Conservation (phyloP, 92 coral and sea anemone species). For the Palythoa grandiflora region DNA sequence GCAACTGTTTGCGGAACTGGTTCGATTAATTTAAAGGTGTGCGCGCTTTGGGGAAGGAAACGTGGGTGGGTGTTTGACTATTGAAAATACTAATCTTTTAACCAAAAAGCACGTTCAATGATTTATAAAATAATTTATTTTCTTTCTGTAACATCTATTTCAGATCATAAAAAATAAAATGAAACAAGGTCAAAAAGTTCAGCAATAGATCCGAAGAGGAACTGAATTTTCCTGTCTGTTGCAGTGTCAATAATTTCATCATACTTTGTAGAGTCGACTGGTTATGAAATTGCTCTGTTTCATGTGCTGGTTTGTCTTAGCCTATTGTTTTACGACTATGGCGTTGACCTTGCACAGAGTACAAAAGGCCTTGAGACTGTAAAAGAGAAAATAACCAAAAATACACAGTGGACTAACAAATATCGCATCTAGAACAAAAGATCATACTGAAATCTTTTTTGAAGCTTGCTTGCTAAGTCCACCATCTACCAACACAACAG, state of each 20-base stretch:
- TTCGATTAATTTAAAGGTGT: background rate
- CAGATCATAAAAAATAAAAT: background rate
- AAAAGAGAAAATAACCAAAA: no score
- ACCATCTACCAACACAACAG: no score
- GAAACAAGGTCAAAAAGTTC: background rate
- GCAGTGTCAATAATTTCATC: background rate
- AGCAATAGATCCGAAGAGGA: background rate
- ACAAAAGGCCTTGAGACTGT: no score
- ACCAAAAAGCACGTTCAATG: background rate
- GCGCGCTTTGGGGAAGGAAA: background rate
- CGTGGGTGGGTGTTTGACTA: conserved; percentile 7
- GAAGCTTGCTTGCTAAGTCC: no score
- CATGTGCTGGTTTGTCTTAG: no score
- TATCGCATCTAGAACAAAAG: no score
- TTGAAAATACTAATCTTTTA: background rate
- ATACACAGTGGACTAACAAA: no score
- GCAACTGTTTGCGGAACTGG: background rate
- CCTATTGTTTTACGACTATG: no score
- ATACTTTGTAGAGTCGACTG: background rate
- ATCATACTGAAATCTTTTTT: no score
- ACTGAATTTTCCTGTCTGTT: background rate
- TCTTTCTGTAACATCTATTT: background rate
- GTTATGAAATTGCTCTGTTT: background rate
- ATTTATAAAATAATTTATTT: background rate
- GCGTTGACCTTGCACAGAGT: no score